Percentiles rank a stretch among this genome's conserved stretches.
Evolutionary conservation across 2,797 vertebrate species (phyloP).

Genomic region (Sebastes diploproa): DNA sequence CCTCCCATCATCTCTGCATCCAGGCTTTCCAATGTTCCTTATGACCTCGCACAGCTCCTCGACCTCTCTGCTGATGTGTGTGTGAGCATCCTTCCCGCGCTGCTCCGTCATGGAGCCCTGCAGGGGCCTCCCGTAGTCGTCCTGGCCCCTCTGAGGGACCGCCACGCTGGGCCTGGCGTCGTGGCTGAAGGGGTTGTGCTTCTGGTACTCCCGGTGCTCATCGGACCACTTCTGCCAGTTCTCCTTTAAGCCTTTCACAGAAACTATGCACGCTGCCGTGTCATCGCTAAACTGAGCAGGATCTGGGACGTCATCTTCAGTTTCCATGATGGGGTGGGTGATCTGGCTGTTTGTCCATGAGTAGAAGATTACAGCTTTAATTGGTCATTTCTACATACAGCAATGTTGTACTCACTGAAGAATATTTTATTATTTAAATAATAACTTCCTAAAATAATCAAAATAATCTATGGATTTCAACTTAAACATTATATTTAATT

Average conservation of each 20-base stretch:
- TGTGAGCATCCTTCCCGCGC: slow-evolving; percentile 88
- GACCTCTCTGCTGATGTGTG: slow-evolving; percentile 85
- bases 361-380: neutral
- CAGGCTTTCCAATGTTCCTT: slow-evolving; percentile 75
- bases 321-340: slow-evolving; percentile 40
- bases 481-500: neutral
- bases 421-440: neutral
- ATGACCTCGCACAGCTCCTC: slow-evolving; percentile 87
- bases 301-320: slow-evolving; percentile 20
- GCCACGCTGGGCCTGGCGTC: slow-evolving; percentile 39
- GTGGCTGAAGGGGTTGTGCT: slow-evolving; percentile 88
- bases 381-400: neutral
- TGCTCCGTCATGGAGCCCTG: slow-evolving; percentile 88
- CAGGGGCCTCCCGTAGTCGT: slow-evolving; percentile 85
- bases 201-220: slow-evolving; percentile 86
- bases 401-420: neutral
- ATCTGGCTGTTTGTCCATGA: slow-evolving; percentile 31
- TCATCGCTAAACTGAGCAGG: slow-evolving; percentile 19
- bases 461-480: neutral
- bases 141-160: slow-evolving; percentile 73
- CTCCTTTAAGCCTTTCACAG: slow-evolving; percentile 84
- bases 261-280: slow-evolving; percentile 50
- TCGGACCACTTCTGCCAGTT: slow-evolving; percentile 91
- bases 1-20: slow-evolving; percentile 58
- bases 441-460: neutral